Conservation (phyloP, 2,797 vertebrate genomes). For the Rhodeus uyekii region DNA sequence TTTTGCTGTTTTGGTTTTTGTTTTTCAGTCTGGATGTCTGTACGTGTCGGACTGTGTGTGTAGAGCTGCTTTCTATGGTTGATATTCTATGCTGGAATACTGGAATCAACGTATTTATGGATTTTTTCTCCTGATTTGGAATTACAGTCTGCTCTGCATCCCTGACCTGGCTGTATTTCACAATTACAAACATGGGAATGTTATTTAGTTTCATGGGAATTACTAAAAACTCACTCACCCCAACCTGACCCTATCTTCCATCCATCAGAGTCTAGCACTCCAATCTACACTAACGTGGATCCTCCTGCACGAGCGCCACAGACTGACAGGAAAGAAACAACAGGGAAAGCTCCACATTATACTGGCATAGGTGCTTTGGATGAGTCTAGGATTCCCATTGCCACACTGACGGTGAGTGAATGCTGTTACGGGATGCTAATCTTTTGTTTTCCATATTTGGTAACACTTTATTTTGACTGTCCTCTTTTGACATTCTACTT, state of each 20-base stretch:
- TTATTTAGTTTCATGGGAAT: conserved; percentile 3
- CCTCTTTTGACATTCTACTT: not conserved
- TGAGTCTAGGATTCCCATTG: conserved; percentile 85
- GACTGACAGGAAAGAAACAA: conserved; percentile 82
- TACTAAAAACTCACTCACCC: conserved; percentile 21
- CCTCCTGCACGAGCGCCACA: conserved; percentile 78
- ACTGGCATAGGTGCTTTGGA: conserved; percentile 84
- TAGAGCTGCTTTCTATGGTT: conserved; percentile 1
- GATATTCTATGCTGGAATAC: not conserved
- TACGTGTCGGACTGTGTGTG: not conserved
- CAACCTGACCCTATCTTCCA: conserved; percentile 17
- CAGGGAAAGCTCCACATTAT: conserved; percentile 83
- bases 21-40: not conserved
- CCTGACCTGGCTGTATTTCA: conserved; percentile 2
- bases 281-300: conserved; percentile 72
- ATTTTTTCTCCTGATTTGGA: conserved; percentile 17
- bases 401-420: conserved; percentile 84
- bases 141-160: not conserved
- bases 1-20: conserved; percentile 12
- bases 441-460: not conserved
- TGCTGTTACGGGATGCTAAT: not conserved
- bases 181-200: conserved; percentile 31
- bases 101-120: conserved; percentile 5
- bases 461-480: not conserved
- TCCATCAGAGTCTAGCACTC: conserved; percentile 74